Evolutionary conservation across 2,888 invertebrate species (phyloP), one percentile per base, ranked within the genome.

Genomic region (Elgonia sp.): DNA sequence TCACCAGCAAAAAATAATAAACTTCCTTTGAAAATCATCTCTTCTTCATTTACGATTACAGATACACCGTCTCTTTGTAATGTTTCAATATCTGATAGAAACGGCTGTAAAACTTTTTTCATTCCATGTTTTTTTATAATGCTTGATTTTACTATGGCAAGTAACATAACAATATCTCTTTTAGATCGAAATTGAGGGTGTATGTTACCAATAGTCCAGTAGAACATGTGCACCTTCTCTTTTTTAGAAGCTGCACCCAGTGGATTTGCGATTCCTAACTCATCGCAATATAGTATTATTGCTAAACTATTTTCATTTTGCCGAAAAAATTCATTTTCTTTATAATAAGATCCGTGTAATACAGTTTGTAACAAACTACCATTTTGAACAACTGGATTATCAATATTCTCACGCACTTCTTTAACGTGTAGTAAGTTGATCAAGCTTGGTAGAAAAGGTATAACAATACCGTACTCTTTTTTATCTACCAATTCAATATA

Each of bases 221-320:
- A 84, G 29, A 84, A 84, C 62, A 63, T 69, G 40, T 20, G 40
- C 12, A 87, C 14, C 21, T 83, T 84, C 10, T 87, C 69, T 18
- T 81, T 75, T 53, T 70, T 81, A 0, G 55, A 46, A 72, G 29
- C 55, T 14, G 70, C 39, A 6, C 84, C 87, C 1, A 87, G 16
- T 84, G 84, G 8, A 18, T 84, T 87, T 0, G 84, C 60, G 12
- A 80, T 67, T 65, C 50, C 70, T 57, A 80, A n/a, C 20, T 87
- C 80, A 16, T 87, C 91, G 40, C 85, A 86, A 76, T 92, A 91
- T 3, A 91, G 60, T 39, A 91, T 89, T 57, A 92, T 86, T 39
- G 89, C 89, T 55, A 91, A 65, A 53, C 86, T 75, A 65, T 88
- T 89, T 37, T 60, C 55, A 69, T 89, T 82, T 16, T 84, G 20